A percentile compares a stretch with the other conserved stretches of the same genome.
Conservation (phyloP, 35 echinoderm and acorn worm species). For the Apostichopus parvimensis region DNA sequence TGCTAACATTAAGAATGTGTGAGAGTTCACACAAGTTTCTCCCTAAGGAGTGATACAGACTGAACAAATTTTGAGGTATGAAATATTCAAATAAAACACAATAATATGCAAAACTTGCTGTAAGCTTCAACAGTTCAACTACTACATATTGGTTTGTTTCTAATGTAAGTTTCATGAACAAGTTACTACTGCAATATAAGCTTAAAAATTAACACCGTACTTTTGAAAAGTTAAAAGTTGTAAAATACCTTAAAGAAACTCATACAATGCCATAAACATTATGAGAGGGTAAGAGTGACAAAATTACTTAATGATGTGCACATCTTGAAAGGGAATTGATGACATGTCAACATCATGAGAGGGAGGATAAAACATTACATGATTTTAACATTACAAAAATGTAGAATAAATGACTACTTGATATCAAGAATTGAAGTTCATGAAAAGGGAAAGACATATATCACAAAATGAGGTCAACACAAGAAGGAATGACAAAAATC, state of each 20-base stretch:
- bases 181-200: constrained; percentile 14
- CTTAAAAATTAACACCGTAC: constrained; percentile 6
- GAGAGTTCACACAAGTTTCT: too few relatives aligned
- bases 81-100: background rate
- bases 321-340: background rate
- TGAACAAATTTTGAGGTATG: background rate
- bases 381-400: too few relatives aligned
- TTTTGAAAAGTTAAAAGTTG: constrained; percentile 15
- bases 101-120: too few relatives aligned
- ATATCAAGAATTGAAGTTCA: background rate
- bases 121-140: background rate
- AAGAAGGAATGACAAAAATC: too few relatives aligned
- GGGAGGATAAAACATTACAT: constrained; percentile 8
- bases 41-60: background rate
- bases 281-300: constrained; percentile 13
- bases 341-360: constrained; percentile 13
- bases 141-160: constrained; percentile 6
- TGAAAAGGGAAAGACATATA: too few relatives aligned
- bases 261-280: constrained; percentile 6
- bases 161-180: constrained; percentile 7
- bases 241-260: constrained; percentile 15
- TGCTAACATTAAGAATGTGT: too few relatives aligned
- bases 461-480: too few relatives aligned
- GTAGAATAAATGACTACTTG: background rate
- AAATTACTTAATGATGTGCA: constrained; percentile 15